phyloP scores from a whole-genome alignment of 1,140 invertebrate genomes.

The Argopecten irradians region DNA sequence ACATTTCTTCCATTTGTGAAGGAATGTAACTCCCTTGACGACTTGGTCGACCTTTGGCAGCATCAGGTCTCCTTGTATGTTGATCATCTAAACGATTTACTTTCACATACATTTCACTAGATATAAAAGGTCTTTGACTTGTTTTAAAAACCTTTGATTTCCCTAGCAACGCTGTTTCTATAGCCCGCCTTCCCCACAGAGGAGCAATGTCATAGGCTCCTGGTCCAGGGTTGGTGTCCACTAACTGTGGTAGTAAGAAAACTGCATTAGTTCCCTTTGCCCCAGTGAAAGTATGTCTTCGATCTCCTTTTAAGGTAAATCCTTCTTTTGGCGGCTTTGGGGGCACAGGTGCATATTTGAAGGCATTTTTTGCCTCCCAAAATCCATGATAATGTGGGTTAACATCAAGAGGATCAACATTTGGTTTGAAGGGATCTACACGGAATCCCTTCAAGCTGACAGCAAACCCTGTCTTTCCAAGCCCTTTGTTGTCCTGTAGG shows the following conservation, averaged over 20 bases:
- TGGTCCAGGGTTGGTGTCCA: constrained; percentile 52
- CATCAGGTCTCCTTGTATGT: background rate
- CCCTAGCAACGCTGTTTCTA: background rate
- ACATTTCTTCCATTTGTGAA: background rate
- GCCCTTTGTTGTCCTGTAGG: constrained; percentile 9
- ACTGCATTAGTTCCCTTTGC: constrained; percentile 50
- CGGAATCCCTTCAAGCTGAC: background rate
- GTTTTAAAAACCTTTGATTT: background rate
- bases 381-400: constrained; percentile 5
- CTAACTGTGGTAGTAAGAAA: constrained; percentile 54
- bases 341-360: background rate
- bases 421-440: constrained; percentile 2
- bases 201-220: constrained; percentile 50
- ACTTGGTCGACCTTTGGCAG: background rate
- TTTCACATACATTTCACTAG: background rate
- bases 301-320: constrained; percentile 42
- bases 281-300: constrained; percentile 29
- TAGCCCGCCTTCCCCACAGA: background rate
- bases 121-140: background rate
- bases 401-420: background rate
- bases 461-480: background rate
- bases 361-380: constrained; percentile 8
- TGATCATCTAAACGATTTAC: background rate
- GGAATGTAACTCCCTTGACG: constrained; percentile 13
- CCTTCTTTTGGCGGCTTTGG: background rate